Base-by-base conservation (phyloP, 2,888 invertebrate genomes). In the Parascotia fuliginaria region DNA sequence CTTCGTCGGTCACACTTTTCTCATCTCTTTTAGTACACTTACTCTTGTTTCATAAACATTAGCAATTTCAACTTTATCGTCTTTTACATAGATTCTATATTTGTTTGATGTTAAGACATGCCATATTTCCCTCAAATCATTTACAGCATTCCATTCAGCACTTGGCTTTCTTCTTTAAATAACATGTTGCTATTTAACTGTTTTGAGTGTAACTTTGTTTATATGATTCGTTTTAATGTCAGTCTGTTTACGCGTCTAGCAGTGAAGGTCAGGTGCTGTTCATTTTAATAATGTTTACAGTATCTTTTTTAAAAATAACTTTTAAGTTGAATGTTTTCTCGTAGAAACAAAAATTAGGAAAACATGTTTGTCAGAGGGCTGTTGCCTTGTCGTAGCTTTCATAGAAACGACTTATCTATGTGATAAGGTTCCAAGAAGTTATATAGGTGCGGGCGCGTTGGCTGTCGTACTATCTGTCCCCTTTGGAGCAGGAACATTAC, bases 141-240 rank as follows among this genome's bases (percentile, higher is more conserved):
- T 59, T 71, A 64, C 65, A 70, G 48, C 58, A 73, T 77, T 78
- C 70, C 63, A 61, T 63, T 78, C 66, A 75, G 63, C 70, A 70
- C 69, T 71, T 63, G 55, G 72, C 69, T 78, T 75, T 77, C 71
- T 73, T 83, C 79, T 84, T 73, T 72, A 79, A 83, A 86, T 83
- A 84, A 76, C 75, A 66, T 74, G 72, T 60, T 69, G 69, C 70
- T 70, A 55, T 70, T 55, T 55, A 60, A 62, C 70, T 71, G 70
- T 70, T 71, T 43, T 52, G 47, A 64, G 50, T 58, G 49, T 46
- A 65, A 51, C 55, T 66, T 57, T 79, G 77, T 84, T 80, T 82
- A 81, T 66, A 70, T 65, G 64, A 69, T 72, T 66, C 56, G 71
- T 77, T 77, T 77, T 61, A 70, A 73, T 74, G 67, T 67, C 61